phyloP scores from a whole-genome alignment of 2,888 invertebrate species.

The Ectemnius lituratus region DNA sequence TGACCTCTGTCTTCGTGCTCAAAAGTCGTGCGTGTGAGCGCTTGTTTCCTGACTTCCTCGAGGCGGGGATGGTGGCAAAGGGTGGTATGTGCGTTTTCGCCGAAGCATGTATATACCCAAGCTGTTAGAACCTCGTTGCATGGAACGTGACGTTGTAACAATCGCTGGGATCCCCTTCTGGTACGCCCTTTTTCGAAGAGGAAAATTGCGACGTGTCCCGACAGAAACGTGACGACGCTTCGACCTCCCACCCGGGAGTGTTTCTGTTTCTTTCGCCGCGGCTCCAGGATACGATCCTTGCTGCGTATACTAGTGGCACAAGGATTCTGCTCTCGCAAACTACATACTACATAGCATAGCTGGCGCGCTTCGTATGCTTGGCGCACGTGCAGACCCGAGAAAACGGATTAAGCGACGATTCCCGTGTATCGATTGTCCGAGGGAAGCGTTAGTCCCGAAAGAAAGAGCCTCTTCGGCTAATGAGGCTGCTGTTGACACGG shows the following conservation, averaged over 20 bases:
- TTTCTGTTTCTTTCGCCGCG: background rate
- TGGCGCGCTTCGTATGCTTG: background rate
- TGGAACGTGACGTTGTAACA: constrained; percentile 56
- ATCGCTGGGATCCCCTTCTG: constrained; percentile 38
- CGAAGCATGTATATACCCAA: constrained; percentile 42
- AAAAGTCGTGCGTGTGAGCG: constrained; percentile 29
- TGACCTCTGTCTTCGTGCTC: background rate
- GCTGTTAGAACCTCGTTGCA: constrained; percentile 55
- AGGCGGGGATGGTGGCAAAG: background rate
- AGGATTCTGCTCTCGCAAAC: constrained; percentile 38
- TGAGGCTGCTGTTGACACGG: constrained; percentile 7
- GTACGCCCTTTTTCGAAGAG: constrained; percentile 57
- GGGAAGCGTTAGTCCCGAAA: background rate
- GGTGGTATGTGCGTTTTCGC: constrained; percentile 8
- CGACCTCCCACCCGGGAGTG: constrained; percentile 19
- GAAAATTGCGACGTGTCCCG: constrained; percentile 60
- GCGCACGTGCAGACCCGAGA: background rate
- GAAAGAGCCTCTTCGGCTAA: constrained; percentile 10
- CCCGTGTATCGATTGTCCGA: constrained; percentile 6
- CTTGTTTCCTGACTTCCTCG: background rate
- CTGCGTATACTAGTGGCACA: constrained; percentile 39
- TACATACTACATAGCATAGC: background rate
- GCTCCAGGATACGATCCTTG: constrained; percentile 36
- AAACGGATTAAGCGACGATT: constrained; percentile 10
- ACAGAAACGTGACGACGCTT: constrained; percentile 51